Evolutionary conservation across 2,113 vertebrate species (phyloP), one percentile per base, ranked within the genome.

Genomic region (Amia ocellicauda): DNA sequence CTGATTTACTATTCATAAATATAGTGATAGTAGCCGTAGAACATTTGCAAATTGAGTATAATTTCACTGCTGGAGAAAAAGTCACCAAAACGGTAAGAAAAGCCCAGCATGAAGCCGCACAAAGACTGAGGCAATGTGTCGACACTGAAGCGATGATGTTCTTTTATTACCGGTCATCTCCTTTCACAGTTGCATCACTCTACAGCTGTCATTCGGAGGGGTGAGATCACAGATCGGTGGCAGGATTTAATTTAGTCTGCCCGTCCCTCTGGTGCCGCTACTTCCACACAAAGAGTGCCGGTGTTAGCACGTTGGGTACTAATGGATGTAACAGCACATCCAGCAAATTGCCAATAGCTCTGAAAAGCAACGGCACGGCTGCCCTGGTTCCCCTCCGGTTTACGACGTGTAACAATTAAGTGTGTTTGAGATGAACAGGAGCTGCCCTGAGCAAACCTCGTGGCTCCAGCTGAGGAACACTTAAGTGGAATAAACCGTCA

Each of bases 401-500:
- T 47, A 47, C 14, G 36, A 58, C 31, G 17, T 40, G 56, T 23
- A 20, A 22, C 20, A 58, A 20, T 58, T 40, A 10, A 23, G 19
- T 3, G 31, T 23, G 7, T 58, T 42, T 41, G 56, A 22, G 56
- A 24, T 24, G 31, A 42, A 23, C 28, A 47, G 3, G 7, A 24
- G 56, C 29, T 13, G 29, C 28, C 31, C 3, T 41, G 3, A 58
- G 31, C n/a, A 42, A 16, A 58, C 5, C 11, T 43, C 4, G n/a
- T 16, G 36, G 27, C 20, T 4, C 28, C 61, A 52, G 61, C 36
- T 24, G 56, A 4, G 56, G 36, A 7, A 4, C 31, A 40, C 56
- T 58, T 40, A 58, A 41, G 20, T 23, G 56, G 45, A 54, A 27
- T 36, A 29, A 64, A 29, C 51, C 11, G 62, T 60, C 47, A 64